phyloP scores from a whole-genome alignment of 2,113 vertebrate species.

The Cinclus cinclus region DNA sequence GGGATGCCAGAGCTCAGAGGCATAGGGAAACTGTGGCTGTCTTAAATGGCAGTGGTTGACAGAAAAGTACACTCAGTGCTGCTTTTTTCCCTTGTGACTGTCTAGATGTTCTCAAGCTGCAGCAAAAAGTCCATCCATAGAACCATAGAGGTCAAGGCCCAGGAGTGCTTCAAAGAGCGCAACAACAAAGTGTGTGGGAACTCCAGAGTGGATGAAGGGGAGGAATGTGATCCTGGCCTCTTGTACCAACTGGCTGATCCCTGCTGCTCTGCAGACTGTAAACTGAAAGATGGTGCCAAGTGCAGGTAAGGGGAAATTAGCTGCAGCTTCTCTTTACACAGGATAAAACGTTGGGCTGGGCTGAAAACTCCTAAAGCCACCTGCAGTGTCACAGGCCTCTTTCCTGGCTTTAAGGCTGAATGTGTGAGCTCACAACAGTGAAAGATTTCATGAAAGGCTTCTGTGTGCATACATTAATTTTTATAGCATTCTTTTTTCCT shows the following conservation, averaged over 20 bases:
- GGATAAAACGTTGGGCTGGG: fast-evolving
- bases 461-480: not conserved
- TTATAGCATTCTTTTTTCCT: not conserved
- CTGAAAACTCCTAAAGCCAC: not conserved
- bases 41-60: not conserved
- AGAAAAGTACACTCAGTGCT: not conserved
- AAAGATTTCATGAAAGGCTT: not conserved
- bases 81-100: not conserved
- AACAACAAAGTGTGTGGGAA: slow-evolving; percentile 97
- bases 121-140: slow-evolving; percentile 91
- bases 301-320: slow-evolving; percentile 84
- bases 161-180: slow-evolving; percentile 88
- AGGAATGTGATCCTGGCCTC: slow-evolving; percentile 93
- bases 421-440: not conserved
- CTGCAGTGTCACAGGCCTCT: not conserved
- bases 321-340: not conserved
- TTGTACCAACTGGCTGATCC: slow-evolving; percentile 83
- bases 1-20: not conserved
- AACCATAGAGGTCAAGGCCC: slow-evolving; percentile 86
- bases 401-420: not conserved
- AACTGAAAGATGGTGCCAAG: slow-evolving; percentile 72
- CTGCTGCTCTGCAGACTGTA: slow-evolving; percentile 88
- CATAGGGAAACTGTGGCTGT: not conserved
- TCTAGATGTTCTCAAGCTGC: slow-evolving; percentile 93
- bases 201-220: slow-evolving; percentile 92